Conservation (phyloP, 1,140 invertebrate genomes). For the Oncopodura yosiiana region DNA sequence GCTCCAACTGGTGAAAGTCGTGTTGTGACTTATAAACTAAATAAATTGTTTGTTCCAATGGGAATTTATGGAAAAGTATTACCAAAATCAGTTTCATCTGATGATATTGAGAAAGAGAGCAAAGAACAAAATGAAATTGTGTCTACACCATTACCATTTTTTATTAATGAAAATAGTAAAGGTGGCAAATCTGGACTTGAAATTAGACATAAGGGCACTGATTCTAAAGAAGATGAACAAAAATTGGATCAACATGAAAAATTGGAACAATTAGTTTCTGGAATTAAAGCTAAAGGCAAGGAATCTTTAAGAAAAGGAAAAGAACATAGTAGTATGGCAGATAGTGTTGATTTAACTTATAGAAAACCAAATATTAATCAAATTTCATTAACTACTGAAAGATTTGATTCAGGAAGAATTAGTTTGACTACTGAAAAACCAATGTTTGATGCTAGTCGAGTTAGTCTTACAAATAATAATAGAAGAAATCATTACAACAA, state of each 20-base stretch:
- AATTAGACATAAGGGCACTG: slow-evolving; percentile 28
- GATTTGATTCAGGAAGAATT: slow-evolving; percentile 15
- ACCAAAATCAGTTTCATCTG: slow-evolving; percentile 5
- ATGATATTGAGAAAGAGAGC: not conserved
- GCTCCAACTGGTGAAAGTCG: slow-evolving; percentile 7
- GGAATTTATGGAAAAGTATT: slow-evolving; percentile 34
- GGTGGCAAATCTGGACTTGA: not conserved
- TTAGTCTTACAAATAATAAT: too few relatives aligned
- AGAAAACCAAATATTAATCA: slow-evolving; percentile 19
- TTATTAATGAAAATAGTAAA: slow-evolving; percentile 8
- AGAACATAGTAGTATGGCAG: slow-evolving; percentile 10
- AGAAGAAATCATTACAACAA: too few relatives aligned
- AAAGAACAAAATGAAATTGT: not conserved
- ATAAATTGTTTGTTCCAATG: slow-evolving; percentile 35
- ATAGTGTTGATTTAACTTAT: slow-evolving; percentile 17
- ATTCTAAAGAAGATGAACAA: slow-evolving; percentile 13
- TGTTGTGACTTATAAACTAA: slow-evolving; percentile 31
- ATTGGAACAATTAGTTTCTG: slow-evolving; percentile 8
- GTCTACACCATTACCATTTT: slow-evolving; percentile 17
- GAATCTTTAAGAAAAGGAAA: slow-evolving; percentile 10
- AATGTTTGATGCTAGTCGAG: not conserved
- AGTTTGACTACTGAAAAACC: slow-evolving; percentile 26
- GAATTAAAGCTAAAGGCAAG: slow-evolving; percentile 9
- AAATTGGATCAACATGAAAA: slow-evolving; percentile 6
- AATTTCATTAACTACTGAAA: slow-evolving; percentile 24